Evolutionary conservation across 1,140 invertebrate species (phyloP).

Genomic region (Orussus abietinus): DNA sequence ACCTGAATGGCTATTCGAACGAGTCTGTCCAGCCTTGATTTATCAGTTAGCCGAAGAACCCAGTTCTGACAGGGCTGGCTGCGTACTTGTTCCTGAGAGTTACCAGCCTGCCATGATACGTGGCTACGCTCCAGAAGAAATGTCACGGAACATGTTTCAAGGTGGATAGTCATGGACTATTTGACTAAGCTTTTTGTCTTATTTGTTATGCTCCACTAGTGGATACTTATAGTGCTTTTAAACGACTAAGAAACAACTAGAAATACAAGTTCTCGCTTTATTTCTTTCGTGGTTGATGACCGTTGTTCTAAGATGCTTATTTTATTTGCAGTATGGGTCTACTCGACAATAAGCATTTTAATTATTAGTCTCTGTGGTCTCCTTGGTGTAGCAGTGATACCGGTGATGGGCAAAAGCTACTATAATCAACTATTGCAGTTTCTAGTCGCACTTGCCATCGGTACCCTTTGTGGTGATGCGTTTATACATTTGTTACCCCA

Average conservation of each 20-base stretch:
- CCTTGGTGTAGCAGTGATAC: slow-evolving; percentile 79
- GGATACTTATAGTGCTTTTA: background rate
- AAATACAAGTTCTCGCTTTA: too few relatives aligned
- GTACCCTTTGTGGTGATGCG: slow-evolving; percentile 87
- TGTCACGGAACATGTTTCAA: slow-evolving; percentile 43
- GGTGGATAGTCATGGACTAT: slow-evolving; percentile 17
- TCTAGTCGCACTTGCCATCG: slow-evolving; percentile 86
- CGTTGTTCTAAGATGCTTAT: slow-evolving; percentile 13
- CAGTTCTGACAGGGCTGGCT: slow-evolving; percentile 54
- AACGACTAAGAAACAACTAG: too few relatives aligned
- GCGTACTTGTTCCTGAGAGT: slow-evolving; percentile 49
- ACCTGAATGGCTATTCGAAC: slow-evolving; percentile 47
- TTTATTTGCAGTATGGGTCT: slow-evolving; percentile 71
- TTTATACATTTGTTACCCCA: slow-evolving; percentile 90
- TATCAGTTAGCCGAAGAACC: slow-evolving; percentile 60
- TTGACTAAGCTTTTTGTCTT: too few relatives aligned
- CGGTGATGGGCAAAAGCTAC: slow-evolving; percentile 83
- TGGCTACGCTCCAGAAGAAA: slow-evolving; percentile 24
- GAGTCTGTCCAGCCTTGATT: slow-evolving; percentile 62
- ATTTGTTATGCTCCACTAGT: too few relatives aligned
- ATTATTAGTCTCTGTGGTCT: slow-evolving; percentile 82
- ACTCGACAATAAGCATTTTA: slow-evolving; percentile 73
- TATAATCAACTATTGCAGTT: slow-evolving; percentile 89
- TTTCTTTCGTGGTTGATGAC: background rate
- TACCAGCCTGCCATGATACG: slow-evolving; percentile 30